Evolutionary conservation across 2,113 vertebrate species (phyloP).

Genomic region (Micronisus gabar): DNA sequence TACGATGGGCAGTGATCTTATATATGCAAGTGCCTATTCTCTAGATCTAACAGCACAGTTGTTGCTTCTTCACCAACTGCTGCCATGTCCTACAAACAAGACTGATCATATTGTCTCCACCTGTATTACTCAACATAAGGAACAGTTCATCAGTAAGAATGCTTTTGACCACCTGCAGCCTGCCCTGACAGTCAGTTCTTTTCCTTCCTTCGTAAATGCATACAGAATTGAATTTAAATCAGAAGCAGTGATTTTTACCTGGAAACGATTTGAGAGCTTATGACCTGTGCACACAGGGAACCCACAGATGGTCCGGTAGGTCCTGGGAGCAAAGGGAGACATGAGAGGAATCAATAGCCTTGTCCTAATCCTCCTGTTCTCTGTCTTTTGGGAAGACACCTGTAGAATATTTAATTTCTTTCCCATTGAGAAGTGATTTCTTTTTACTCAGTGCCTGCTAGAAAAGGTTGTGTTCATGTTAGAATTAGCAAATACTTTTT

Average conservation of each 20-base stretch:
- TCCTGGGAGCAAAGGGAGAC: neutral
- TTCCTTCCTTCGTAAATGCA: neutral
- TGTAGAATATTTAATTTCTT: neutral
- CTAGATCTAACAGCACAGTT: neutral
- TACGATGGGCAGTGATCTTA: neutral
- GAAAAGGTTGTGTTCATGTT: neutral
- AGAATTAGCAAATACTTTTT: neutral
- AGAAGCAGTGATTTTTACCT: neutral
- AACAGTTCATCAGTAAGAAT: neutral
- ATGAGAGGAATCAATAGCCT: neutral
- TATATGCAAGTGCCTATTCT: neutral
- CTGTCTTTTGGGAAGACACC: neutral
- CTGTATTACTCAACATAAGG: neutral
- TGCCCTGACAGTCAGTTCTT: neutral
- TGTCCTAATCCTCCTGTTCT: neutral
- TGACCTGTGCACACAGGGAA: neutral
- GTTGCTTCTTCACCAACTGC: neutral
- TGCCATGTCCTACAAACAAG: neutral
- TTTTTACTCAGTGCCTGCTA: neutral
- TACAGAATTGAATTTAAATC: neutral
- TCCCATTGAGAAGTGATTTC: neutral
- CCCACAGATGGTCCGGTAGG: neutral
- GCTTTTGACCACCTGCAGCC: neutral
- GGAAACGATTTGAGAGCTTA: neutral
- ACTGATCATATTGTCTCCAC: neutral